Percentiles rank a stretch among this genome's conserved stretches.
phyloP scores from a whole-genome alignment of 2,113 vertebrate species.

The Furnarius figulus region DNA sequence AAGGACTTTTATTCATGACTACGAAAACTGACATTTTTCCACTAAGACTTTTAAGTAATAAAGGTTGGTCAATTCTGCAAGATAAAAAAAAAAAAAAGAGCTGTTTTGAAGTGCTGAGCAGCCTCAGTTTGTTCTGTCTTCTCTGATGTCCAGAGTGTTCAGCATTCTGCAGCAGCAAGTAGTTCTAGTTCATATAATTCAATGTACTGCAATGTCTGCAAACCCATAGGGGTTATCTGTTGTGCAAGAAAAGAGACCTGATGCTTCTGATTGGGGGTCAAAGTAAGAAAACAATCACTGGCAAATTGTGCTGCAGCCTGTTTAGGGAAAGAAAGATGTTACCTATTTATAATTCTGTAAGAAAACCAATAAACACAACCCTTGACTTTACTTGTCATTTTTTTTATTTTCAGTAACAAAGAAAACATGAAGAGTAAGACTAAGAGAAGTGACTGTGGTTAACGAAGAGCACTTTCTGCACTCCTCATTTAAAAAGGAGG shows the following conservation, averaged over 20 bases:
- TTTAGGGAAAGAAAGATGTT: not conserved
- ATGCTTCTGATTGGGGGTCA: not conserved
- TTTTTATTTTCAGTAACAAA: slow-evolving; percentile 65
- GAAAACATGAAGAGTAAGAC: not conserved
- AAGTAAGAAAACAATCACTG: not conserved
- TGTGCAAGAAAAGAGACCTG: not conserved
- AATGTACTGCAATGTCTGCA: not conserved
- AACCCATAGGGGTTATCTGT: not conserved
- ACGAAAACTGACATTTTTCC: not conserved
- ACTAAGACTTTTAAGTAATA: not conserved
- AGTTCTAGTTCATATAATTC: not conserved
- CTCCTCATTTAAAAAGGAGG: not conserved
- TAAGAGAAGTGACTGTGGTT: not conserved
- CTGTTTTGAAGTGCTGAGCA: not conserved
- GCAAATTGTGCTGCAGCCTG: not conserved
- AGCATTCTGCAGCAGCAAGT: not conserved
- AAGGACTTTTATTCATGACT: not conserved
- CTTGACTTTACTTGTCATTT: not conserved
- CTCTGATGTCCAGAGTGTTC: not conserved
- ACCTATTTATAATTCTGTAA: not conserved
- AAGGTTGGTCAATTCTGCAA: not conserved
- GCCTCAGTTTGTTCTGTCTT: not conserved
- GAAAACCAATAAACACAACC: not conserved
- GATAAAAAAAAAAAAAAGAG: not conserved
- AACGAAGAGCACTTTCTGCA: slow-evolving; percentile 41